phyloP scores from a whole-genome alignment of 2,797 vertebrate species.

The Semaprochilodus insignis region DNA sequence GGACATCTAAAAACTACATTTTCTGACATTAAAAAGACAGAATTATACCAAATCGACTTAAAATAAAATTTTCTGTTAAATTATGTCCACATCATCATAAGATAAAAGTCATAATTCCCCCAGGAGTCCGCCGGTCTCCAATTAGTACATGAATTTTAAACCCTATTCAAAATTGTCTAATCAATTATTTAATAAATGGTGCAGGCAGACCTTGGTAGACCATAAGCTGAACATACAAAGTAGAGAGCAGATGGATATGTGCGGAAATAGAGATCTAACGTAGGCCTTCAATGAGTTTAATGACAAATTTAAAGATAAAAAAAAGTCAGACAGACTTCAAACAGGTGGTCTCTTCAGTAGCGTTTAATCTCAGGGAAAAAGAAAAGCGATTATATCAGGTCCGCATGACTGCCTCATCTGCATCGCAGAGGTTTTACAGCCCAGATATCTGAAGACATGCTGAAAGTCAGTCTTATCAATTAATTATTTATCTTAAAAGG shows the following conservation, averaged over 20 bases:
- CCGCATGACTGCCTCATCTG: background rate
- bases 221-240: slow-evolving; percentile 81
- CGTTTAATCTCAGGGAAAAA: slow-evolving; percentile 27
- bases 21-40: slow-evolving; percentile 83
- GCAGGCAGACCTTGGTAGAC: slow-evolving; percentile 81
- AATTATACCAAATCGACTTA: slow-evolving; percentile 86
- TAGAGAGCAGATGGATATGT: slow-evolving; percentile 42
- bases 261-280: slow-evolving; percentile 67
- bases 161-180: slow-evolving; percentile 84
- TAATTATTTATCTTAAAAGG: slow-evolving; percentile 79
- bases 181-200: slow-evolving; percentile 87
- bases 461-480: slow-evolving; percentile 75
- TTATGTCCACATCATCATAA: slow-evolving; percentile 87
- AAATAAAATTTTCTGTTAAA: slow-evolving; percentile 87
- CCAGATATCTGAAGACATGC: slow-evolving; percentile 73
- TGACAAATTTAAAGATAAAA: slow-evolving; percentile 67
- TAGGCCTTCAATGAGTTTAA: slow-evolving; percentile 68
- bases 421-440: slow-evolving; percentile 71
- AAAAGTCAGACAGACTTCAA: slow-evolving; percentile 64
- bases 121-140: slow-evolving; percentile 83
- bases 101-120: slow-evolving; percentile 86
- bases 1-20: slow-evolving; percentile 84
- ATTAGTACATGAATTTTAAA: slow-evolving; percentile 85
- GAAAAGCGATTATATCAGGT: slow-evolving; percentile 10
- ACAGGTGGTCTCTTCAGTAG: slow-evolving; percentile 66